A percentile compares a stretch with the other conserved stretches of the same genome.
Evolutionary conservation across 23 tunicate species (phyloP).

Genomic region (Botrylloides violaceus): DNA sequence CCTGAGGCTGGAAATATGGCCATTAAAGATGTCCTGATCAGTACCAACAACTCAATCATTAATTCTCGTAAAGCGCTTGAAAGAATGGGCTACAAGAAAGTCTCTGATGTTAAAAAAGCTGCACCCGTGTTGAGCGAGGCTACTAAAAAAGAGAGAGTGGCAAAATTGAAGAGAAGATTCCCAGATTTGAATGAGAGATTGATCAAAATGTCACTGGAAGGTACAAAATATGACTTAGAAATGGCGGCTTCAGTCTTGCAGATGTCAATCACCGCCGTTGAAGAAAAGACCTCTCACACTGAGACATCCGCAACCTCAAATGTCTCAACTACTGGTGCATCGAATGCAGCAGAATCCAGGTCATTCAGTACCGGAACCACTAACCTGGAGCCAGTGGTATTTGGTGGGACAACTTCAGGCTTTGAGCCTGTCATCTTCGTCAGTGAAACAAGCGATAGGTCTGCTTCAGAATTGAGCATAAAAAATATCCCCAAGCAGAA

Average conservation of each 20-base stretch:
- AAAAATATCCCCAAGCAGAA: no score
- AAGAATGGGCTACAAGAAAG: slow-evolving; percentile 6
- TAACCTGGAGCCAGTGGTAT: not conserved
- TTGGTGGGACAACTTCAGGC: no score
- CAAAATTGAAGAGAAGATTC: not conserved
- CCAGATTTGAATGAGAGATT: not conserved
- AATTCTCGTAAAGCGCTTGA: not conserved
- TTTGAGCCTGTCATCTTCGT: no score
- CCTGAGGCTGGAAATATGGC: not conserved
- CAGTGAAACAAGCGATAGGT: no score
- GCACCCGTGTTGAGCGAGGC: not conserved
- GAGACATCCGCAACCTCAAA: not conserved
- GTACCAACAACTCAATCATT: not conserved
- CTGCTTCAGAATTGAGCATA: no score
- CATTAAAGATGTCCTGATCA: not conserved
- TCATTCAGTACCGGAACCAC: no score
- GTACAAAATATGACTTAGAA: not conserved
- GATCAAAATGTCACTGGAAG: slow-evolving; percentile 1
- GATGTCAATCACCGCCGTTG: not conserved
- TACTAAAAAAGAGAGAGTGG: not conserved
- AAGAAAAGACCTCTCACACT: not conserved
- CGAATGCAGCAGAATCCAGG: not conserved
- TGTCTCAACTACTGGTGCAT: not conserved
- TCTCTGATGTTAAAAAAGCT: not conserved
- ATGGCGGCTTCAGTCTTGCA: slow-evolving; percentile 4